A percentile compares a stretch with the other conserved stretches of the same genome.
Evolutionary conservation across 1,140 invertebrate genomes (phyloP).

Genomic region (Bursaphelenchus mucronatus): DNA sequence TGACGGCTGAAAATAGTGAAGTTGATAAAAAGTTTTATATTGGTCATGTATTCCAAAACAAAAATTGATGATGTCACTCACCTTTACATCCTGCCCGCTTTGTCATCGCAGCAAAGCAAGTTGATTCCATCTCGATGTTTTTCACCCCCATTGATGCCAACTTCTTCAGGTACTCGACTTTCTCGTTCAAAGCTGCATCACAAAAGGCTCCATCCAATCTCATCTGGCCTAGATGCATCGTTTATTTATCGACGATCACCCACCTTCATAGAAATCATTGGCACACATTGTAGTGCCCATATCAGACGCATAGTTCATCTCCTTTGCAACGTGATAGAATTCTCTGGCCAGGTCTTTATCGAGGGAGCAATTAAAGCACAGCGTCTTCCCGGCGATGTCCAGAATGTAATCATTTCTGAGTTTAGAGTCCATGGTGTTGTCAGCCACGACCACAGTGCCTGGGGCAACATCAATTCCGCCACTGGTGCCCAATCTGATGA

Average conservation of each 20-base stretch:
- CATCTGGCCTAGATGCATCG: slow-evolving; percentile 68
- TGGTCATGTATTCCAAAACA: slow-evolving; percentile 1
- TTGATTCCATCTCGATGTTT: slow-evolving; percentile 97
- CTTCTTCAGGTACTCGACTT: slow-evolving; percentile 77
- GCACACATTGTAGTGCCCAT: slow-evolving; percentile 90
- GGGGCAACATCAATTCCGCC: slow-evolving; percentile 41
- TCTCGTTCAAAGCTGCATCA: slow-evolving; percentile 81
- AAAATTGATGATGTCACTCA: slow-evolving; percentile 55
- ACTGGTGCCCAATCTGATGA: slow-evolving; percentile 81
- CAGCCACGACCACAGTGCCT: slow-evolving; percentile 56
- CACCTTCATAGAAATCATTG: slow-evolving; percentile 94
- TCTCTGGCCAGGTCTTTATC: slow-evolving; percentile 76
- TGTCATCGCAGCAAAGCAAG: slow-evolving; percentile 84
- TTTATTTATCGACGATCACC: slow-evolving; percentile 15
- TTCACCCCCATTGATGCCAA: slow-evolving; percentile 75
- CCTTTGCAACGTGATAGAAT: slow-evolving; percentile 69
- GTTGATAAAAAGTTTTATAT: slow-evolving; percentile 17
- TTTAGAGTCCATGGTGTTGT: slow-evolving; percentile 49
- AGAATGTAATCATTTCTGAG: slow-evolving; percentile 18
- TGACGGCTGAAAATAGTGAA: slow-evolving; percentile 68
- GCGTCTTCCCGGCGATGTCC: slow-evolving; percentile 10
- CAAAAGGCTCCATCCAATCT: slow-evolving; percentile 93
- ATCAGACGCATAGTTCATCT: slow-evolving; percentile 67
- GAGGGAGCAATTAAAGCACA: slow-evolving; percentile 65
- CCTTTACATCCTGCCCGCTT: slow-evolving; percentile 82